A percentile compares a stretch with the other conserved stretches of the same genome.
Conservation (phyloP, 2,113 vertebrate genomes). For the Charadrius vociferus region DNA sequence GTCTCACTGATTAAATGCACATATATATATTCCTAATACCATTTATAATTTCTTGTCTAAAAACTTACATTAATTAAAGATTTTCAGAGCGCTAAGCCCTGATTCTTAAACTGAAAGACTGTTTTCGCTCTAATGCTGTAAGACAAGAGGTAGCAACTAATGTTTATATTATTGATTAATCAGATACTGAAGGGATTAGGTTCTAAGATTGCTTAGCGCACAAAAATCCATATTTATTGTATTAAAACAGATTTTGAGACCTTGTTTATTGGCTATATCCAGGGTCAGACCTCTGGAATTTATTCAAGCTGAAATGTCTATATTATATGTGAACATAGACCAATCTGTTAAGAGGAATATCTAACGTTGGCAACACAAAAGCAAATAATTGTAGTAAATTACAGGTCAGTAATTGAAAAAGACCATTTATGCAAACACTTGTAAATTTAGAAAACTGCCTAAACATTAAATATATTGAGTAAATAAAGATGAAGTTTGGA, state of each 20-base stretch:
- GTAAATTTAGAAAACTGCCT: background rate
- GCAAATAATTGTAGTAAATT: slow-evolving; percentile 11
- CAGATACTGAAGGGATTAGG: slow-evolving; percentile 27
- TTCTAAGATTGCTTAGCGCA: slow-evolving; percentile 34
- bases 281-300: slow-evolving; percentile 7
- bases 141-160: slow-evolving; percentile 23
- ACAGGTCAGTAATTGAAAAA: slow-evolving; percentile 10
- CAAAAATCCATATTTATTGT: slow-evolving; percentile 46
- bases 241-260: slow-evolving; percentile 22
- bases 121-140: background rate
- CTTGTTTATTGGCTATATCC: slow-evolving; percentile 19
- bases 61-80: background rate
- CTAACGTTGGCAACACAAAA: background rate
- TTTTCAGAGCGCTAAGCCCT: background rate
- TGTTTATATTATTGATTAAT: slow-evolving; percentile 62
- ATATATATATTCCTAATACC: background rate
- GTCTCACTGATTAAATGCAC: background rate
- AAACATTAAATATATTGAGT: background rate
- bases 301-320: slow-evolving; percentile 19
- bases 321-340: slow-evolving; percentile 1
- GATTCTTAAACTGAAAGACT: background rate
- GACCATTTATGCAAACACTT: background rate
- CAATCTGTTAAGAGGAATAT: background rate
- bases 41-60: background rate
- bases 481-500: slow-evolving; percentile 1